These are phyloP conservation scores for Ranitomeya variabilis DNA, from an alignment of 2,113 vertebrate genomes.

Conservation along the genomic window DNA sequence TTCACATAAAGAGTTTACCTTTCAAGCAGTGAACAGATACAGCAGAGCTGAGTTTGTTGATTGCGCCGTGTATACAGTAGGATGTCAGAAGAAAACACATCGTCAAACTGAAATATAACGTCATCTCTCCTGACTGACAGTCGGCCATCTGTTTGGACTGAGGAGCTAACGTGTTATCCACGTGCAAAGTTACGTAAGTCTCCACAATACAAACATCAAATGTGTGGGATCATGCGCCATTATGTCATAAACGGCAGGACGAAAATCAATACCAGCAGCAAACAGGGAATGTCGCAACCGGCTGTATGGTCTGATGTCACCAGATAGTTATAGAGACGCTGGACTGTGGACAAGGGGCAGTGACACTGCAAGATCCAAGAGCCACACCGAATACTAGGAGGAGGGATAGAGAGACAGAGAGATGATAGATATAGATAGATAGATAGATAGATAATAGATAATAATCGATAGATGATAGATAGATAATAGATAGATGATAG, in stretches of 20 bases:
- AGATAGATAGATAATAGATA: constrained; percentile 9
- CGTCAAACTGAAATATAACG: background rate
- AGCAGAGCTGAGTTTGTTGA: background rate
- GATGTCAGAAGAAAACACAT: too few species aligned
- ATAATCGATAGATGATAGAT: background rate
- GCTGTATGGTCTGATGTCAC: background rate
- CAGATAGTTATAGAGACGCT: background rate
- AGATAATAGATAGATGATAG: background rate
- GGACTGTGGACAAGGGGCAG: background rate
- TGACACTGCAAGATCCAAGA: background rate
- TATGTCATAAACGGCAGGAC: constrained; percentile 3
- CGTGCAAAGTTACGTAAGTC: background rate
- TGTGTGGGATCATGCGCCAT: background rate
- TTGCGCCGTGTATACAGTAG: too few species aligned
- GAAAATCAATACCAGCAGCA: background rate
- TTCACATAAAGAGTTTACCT: background rate
- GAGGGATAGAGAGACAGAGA: background rate
- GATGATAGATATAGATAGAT: background rate
- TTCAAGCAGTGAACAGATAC: background rate
- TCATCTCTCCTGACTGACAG: background rate
- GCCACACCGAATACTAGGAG: too few species aligned
- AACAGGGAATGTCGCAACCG: background rate
- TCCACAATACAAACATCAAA: background rate
- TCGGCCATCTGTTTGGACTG: background rate
- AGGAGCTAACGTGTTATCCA: background rate